Evolutionary conservation across 1,140 invertebrate genomes (phyloP).

Genomic region (Cotesia vestalis): DNA sequence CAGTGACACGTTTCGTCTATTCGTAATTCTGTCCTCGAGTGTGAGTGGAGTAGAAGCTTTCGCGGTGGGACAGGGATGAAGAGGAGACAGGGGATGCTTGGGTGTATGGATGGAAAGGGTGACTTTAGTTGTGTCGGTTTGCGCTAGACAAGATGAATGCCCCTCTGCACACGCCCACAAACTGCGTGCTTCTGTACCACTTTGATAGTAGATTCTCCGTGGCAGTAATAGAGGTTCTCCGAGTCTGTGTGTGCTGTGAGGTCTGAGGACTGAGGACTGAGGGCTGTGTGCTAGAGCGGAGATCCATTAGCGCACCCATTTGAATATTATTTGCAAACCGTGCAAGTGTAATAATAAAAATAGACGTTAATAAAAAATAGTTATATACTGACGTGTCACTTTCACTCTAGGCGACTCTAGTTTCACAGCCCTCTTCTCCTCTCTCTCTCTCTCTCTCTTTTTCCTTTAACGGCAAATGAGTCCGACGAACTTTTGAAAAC

Average conservation of each 20-base stretch:
- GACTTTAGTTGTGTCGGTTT: constrained; percentile 29
- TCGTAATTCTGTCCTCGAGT: constrained; percentile 7
- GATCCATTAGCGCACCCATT: constrained; percentile 63
- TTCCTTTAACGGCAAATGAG: no score
- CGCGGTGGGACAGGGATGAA: no score
- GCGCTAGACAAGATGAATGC: constrained; percentile 38
- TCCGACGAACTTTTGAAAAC: no score
- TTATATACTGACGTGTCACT: constrained; percentile 60
- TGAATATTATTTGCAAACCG: constrained; percentile 64
- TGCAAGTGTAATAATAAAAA: constrained; percentile 45
- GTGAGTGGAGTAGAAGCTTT: no score
- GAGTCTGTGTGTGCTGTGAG: no score
- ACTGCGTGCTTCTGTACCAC: constrained; percentile 44
- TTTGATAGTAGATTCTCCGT: constrained; percentile 58
- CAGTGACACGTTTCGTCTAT: constrained; percentile 19
- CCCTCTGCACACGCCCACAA: constrained; percentile 36
- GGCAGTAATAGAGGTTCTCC: constrained; percentile 5
- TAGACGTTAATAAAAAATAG: constrained; percentile 59
- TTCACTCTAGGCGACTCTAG: constrained; percentile 46
- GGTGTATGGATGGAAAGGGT: no score
- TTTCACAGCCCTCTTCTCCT: not conserved
- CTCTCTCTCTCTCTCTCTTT: not conserved
- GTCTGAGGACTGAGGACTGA: not conserved
- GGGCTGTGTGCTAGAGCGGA: constrained; percentile 35
- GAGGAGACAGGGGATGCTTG: no score